Evolutionary conservation across 2,113 vertebrate genomes (phyloP), one percentile per base, ranked within the genome.

Genomic region (Macaca mulatta): DNA sequence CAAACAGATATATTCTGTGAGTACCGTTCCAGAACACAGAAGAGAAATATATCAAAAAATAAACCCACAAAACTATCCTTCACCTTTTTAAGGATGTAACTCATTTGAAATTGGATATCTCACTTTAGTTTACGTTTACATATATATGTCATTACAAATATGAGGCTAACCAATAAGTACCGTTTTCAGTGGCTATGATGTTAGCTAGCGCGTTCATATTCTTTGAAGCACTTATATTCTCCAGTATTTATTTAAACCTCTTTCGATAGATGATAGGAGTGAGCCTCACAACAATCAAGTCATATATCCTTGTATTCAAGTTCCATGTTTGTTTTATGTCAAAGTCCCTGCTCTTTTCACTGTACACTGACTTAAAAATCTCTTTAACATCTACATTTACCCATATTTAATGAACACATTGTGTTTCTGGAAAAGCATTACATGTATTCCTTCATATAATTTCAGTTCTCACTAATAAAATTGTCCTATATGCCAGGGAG

Each of bases 391-490:
- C 43, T 91, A n/a, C 38, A 75, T 67, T 72, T 72, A 57, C 32
- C 32, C 38, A 77, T 7, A 85, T 40, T 79, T 74, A 96, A 57
- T 35, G 18, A 95, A 20, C 40, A 80, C 3, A 16, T 32, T 23
- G 2, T 32, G 94, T 80, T 78, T 92, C 9, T 84, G 52, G 25
- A 64, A 79, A 84, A 91, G 14, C 14, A 95, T 78, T 61, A 8
- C 61, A 82, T 75, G 7, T 7, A 13, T 48, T 83, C 35, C 95
- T 50, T 87, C 52, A 83, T 74, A 30, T 23, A 78, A 94, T 90
- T 96, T 97, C 43, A 69, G 35, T 93, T 97, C 92, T 96, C 23
- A 93, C 48, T 50, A 80, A 96, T 70, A 83, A 96, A 97, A 88
- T 20, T 78, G 13, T 87, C 50, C 40, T 90, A 10, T 88, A 14